Percentiles rank a stretch among this genome's conserved stretches.
Evolutionary conservation across 2,888 invertebrate genomes (phyloP).

Genomic region (Trisateles emortualis): DNA sequence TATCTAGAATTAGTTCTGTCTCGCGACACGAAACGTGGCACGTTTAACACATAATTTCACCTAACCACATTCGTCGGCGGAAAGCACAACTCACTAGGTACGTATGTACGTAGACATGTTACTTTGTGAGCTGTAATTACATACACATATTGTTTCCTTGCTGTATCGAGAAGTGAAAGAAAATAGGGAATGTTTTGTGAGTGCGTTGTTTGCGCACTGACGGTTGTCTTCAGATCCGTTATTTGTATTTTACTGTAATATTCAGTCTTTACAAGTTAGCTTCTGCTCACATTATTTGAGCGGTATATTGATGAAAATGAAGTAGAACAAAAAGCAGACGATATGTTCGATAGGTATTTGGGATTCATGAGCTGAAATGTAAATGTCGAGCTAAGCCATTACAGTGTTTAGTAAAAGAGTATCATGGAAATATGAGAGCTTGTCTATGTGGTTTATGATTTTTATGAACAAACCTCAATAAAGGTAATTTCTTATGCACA

Average conservation of each 20-base stretch:
- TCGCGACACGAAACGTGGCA: slow-evolving; percentile 40
- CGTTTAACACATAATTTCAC: slow-evolving; percentile 61
- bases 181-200: slow-evolving; percentile 19
- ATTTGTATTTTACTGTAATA: background rate
- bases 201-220: background rate
- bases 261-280: too few species aligned
- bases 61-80: slow-evolving; percentile 55
- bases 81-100: slow-evolving; percentile 39
- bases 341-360: too few species aligned
- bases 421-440: too few species aligned
- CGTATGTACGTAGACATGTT: slow-evolving; percentile 31
- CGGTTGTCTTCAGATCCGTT: background rate
- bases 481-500: too few species aligned
- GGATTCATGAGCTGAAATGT: too few species aligned
- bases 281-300: too few species aligned
- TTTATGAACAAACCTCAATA: too few species aligned
- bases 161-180: slow-evolving; percentile 33
- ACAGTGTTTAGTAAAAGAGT: too few species aligned
- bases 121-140: slow-evolving; percentile 45
- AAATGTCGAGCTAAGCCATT: too few species aligned
- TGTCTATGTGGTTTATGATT: too few species aligned
- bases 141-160: slow-evolving; percentile 35
- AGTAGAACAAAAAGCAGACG: too few species aligned
- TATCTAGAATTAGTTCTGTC: slow-evolving; percentile 51
- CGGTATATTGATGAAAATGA: too few species aligned